A percentile compares a stretch with the other conserved stretches of the same genome.
Conservation (phyloP, 2,797 vertebrate species). For the Pagetopsis macropterus region DNA sequence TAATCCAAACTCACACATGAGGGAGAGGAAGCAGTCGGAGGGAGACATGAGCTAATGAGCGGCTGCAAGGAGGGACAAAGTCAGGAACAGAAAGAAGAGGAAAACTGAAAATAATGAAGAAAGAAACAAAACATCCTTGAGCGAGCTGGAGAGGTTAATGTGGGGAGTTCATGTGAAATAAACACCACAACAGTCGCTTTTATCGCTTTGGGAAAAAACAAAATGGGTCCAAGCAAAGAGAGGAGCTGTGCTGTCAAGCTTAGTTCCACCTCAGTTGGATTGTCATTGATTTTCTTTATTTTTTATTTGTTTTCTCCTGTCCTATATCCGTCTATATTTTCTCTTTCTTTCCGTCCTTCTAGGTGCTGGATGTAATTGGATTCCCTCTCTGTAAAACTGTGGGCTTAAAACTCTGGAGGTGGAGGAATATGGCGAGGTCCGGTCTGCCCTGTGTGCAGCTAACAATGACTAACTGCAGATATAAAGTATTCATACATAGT, state of each 20-base stretch:
- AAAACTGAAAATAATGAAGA: conserved; percentile 25
- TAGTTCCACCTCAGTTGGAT: conserved; percentile 72
- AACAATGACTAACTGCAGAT: not conserved
- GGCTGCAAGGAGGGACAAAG: conserved; percentile 3
- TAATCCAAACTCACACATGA: not conserved
- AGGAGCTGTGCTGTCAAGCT: conserved; percentile 55
- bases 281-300: conserved; percentile 62
- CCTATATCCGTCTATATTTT: conserved; percentile 44
- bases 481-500: not conserved
- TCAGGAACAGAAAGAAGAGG: not conserved
- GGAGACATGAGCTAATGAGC: conserved; percentile 16
- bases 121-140: conserved; percentile 34
- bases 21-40: conserved; percentile 17
- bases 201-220: conserved; percentile 44
- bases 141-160: conserved; percentile 53
- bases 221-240: conserved; percentile 40
- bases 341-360: conserved; percentile 39
- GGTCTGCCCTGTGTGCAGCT: conserved; percentile 2
- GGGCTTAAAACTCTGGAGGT: conserved; percentile 46
- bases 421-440: not conserved
- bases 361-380: conserved; percentile 71
- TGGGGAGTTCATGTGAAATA: conserved; percentile 63
- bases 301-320: conserved; percentile 32
- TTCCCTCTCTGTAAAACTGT: conserved; percentile 68
- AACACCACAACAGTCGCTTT: conserved; percentile 54